Conservation (phyloP, 1,140 invertebrate species). For the Tetragonula clypearis region DNA sequence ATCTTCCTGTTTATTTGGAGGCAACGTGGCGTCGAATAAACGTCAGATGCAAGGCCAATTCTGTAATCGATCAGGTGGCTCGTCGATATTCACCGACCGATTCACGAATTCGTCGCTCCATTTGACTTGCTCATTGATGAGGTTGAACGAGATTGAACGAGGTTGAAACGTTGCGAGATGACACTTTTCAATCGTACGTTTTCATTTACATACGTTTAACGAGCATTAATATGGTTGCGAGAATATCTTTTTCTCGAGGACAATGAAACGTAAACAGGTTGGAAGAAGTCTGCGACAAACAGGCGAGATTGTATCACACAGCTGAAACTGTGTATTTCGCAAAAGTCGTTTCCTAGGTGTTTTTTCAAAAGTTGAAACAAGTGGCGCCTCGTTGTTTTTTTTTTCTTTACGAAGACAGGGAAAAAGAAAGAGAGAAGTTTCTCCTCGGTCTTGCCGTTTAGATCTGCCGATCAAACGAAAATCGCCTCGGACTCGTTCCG, state of each 20-base stretch:
- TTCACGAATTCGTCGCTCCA: constrained; percentile 20
- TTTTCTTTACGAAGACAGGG: background rate
- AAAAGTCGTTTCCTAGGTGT: background rate
- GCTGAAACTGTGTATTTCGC: background rate
- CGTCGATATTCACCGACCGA: constrained; percentile 27
- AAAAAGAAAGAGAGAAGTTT: background rate
- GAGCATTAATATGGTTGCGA: background rate
- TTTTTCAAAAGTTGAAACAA: background rate
- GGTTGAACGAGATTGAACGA: background rate
- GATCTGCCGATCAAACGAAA: constrained; percentile 30
- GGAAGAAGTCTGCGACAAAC: background rate
- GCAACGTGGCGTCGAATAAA: constrained; percentile 9
- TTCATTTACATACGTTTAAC: too few species aligned
- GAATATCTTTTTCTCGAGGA: background rate
- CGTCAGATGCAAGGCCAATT: constrained; percentile 25
- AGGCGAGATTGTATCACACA: constrained; percentile 9
- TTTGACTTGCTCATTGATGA: constrained; percentile 9
- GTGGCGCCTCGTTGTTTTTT: background rate
- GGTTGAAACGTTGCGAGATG: background rate
- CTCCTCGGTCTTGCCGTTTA: background rate
- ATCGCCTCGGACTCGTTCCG: constrained; percentile 25
- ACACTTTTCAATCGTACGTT: background rate
- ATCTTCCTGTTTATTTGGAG: constrained; percentile 48
- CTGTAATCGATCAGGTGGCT: constrained; percentile 10
- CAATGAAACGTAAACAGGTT: background rate